Base-by-base conservation (phyloP, 2,113 vertebrate genomes). In the Camelus bactrianus region DNA sequence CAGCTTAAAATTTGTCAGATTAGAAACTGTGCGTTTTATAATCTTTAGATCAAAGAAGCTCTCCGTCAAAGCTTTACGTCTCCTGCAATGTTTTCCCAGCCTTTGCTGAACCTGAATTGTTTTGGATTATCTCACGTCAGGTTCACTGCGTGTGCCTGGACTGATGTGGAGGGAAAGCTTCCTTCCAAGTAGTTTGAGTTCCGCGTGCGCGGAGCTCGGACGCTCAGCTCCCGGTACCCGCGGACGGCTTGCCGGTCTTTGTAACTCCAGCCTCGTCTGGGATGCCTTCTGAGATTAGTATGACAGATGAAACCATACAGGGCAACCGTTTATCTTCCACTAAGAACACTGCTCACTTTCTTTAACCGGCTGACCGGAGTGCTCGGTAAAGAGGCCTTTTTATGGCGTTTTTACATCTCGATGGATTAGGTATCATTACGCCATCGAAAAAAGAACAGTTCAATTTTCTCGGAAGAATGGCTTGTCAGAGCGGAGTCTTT, bases 101-200 rank as follows among this genome's bases (percentile, higher is more conserved):
- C 98, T 99, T 98, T 98, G 97, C 67, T 98, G 98, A 99, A 98
- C 98, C 97, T 98, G 98, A 98, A 98, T 99, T 98, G 98, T 98
- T 99, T 98, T 97, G 98, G 99, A 99, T 99, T 99, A 99, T 99
- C 98, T 99, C 98, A 98, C 98, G 92, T 99, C 89, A 94, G 98
- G 99, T 99, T 99, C 99, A 99, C 98, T 98, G 98, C 98, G 94
- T 98, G 97, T 0, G 94, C 97, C 98, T 96, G 95, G 95, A 82
- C 95, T 98, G 98, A 99, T 98, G 98, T 97, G 98, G 69, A 82
- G 96, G 98, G 98, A 98, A 98, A 97, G 97, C 98, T 98, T 98
- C 98, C 98, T 98, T 98, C 95, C 98, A 98, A 98, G 96, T 95
- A 98, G 98, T 98, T 98, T 97, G 98, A 98, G 98, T 97, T 98